Percentiles rank a stretch among this genome's conserved stretches.
Evolutionary conservation across 2,797 vertebrate species (phyloP).

Genomic region (Vireo griseus): DNA sequence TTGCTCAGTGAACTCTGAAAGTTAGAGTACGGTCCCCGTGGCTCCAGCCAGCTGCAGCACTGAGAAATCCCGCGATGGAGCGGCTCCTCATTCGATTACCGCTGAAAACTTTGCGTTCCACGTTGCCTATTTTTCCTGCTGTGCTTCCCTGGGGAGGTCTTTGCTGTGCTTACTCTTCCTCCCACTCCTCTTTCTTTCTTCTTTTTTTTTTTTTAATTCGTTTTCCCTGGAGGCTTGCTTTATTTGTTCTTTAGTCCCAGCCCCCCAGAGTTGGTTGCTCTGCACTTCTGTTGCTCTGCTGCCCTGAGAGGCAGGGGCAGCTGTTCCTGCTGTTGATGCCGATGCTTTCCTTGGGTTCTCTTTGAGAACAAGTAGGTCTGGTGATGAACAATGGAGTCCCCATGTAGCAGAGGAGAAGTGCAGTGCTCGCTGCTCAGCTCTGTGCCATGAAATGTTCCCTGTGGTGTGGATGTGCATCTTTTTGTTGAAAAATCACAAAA

Average conservation of each 20-base stretch:
- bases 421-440: neutral
- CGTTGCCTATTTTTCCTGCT: neutral
- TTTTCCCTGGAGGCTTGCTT: neutral
- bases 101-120: neutral
- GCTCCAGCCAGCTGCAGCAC: constrained; percentile 60
- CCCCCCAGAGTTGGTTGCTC: neutral
- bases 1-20: constrained; percentile 69
- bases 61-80: constrained; percentile 1
- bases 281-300: neutral
- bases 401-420: rapidly evolving
- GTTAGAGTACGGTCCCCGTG: constrained; percentile 8
- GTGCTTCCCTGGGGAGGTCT: constrained; percentile 5
- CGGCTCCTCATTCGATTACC: neutral
- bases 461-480: neutral
- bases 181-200: neutral
- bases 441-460: neutral
- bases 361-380: neutral
- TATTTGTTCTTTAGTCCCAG: neutral
- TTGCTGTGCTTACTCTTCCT: neutral
- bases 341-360: neutral
- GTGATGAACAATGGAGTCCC: neutral
- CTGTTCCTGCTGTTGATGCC: neutral
- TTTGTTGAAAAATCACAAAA: neutral
- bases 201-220: neutral
- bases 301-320: neutral